Evolutionary conservation across 1,140 invertebrate species (phyloP).

Genomic region (Himalopsyche phryganea): DNA sequence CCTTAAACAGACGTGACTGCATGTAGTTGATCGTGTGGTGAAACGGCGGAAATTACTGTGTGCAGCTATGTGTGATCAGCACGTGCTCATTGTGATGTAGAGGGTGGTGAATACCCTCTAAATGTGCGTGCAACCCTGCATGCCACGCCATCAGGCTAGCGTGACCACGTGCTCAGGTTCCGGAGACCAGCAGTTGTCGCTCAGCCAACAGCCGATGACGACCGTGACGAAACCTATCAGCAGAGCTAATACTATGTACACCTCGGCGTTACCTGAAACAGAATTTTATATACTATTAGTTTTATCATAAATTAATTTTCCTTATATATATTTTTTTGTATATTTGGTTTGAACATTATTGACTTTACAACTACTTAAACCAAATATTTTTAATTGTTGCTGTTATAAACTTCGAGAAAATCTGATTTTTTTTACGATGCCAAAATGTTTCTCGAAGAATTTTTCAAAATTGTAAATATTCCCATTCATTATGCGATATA

Average conservation of each 20-base stretch:
- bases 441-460: no score
- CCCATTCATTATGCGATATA: no score
- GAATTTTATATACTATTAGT: conserved; percentile 12
- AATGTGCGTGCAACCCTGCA: conserved; percentile 53
- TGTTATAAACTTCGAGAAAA: no score
- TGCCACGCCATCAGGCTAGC: conserved; percentile 61
- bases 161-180: conserved; percentile 64
- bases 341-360: no score
- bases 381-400: no score
- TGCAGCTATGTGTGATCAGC: neutral
- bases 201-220: conserved; percentile 69
- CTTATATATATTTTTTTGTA: no score
- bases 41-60: neutral
- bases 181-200: conserved; percentile 72
- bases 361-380: no score
- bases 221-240: conserved; percentile 68
- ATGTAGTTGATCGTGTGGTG: neutral
- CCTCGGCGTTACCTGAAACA: conserved; percentile 64
- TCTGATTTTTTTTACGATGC: no score
- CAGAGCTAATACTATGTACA: conserved; percentile 67
- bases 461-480: no score
- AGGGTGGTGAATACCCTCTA: conserved; percentile 33
- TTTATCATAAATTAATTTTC: no score
- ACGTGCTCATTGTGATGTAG: neutral
- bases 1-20: neutral